Evolutionary conservation across 1,140 invertebrate species (phyloP).

Genomic region (Drosophila athabasca): DNA sequence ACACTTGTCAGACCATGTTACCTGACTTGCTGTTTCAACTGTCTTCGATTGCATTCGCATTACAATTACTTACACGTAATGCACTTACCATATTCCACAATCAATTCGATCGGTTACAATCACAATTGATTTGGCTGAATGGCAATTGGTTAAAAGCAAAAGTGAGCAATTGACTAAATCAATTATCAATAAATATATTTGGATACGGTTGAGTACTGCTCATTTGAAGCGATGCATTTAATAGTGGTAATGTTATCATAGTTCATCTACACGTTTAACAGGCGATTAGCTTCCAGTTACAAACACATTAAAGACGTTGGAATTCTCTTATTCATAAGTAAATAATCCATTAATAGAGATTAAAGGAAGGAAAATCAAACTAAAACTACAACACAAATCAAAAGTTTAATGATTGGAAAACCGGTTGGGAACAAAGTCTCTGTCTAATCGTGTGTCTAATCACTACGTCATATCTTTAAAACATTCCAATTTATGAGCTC

Average conservation of each 20-base stretch:
- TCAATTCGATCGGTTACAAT: constrained; percentile 27
- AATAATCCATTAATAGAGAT: neutral
- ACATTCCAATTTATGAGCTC: constrained; percentile 16
- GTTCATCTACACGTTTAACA: no score
- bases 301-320: no score
- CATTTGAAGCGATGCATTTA: neutral
- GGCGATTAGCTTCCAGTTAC: neutral
- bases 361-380: constrained; percentile 14
- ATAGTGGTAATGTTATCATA: no score
- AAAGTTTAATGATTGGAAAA: constrained; percentile 8
- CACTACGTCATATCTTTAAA: constrained; percentile 16
- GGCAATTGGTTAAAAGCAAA: neutral
- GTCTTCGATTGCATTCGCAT: constrained; percentile 2
- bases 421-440: constrained; percentile 23
- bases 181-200: neutral
- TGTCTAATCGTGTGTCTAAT: neutral
- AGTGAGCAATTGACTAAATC: constrained; percentile 2
- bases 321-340: neutral
- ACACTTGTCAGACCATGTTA: constrained; percentile 7
- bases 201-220: no score
- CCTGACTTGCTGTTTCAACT: constrained; percentile 16
- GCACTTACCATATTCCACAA: constrained; percentile 9
- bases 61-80: constrained; percentile 20
- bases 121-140: constrained; percentile 8
- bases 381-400: constrained; percentile 5